Conservation (phyloP, 2,113 vertebrate species). For the Burhinus oedicnemus region DNA sequence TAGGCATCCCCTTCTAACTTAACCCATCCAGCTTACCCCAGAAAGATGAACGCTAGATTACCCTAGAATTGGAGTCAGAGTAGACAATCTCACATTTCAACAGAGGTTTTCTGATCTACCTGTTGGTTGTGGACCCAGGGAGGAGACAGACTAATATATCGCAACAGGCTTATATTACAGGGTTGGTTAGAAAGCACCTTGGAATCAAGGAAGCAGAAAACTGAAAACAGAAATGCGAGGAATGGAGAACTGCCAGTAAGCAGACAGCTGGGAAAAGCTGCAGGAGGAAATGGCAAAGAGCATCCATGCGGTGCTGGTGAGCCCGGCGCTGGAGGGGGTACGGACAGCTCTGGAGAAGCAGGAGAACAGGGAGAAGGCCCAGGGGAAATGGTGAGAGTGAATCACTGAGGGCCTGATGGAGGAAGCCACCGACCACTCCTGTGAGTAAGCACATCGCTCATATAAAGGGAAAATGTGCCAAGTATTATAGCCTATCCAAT, state of each 20-base stretch:
- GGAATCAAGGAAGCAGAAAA: background rate
- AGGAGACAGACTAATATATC: fast-evolving
- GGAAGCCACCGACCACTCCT: background rate
- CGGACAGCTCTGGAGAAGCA: background rate
- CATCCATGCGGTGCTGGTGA: fast-evolving
- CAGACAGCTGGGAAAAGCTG: background rate
- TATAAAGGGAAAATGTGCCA: background rate
- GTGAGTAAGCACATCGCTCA: background rate
- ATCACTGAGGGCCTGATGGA: fast-evolving
- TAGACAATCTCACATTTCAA: background rate
- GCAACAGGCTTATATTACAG: fast-evolving
- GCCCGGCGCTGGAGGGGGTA: fast-evolving
- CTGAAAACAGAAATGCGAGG: background rate
- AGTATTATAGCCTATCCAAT: background rate
- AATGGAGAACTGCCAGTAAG: background rate
- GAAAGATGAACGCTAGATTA: background rate
- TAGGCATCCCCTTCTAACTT: background rate
- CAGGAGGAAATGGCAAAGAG: conserved; percentile 12
- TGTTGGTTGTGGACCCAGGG: background rate
- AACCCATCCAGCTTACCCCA: background rate
- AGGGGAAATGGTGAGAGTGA: background rate
- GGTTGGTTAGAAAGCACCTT: background rate
- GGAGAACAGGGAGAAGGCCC: background rate
- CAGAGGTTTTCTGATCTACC: background rate
- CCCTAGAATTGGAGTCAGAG: background rate